A percentile compares a stretch with the other conserved stretches of the same genome.
phyloP scores from a whole-genome alignment of 2,113 vertebrate species.

The Gracilinanus agilis region DNA sequence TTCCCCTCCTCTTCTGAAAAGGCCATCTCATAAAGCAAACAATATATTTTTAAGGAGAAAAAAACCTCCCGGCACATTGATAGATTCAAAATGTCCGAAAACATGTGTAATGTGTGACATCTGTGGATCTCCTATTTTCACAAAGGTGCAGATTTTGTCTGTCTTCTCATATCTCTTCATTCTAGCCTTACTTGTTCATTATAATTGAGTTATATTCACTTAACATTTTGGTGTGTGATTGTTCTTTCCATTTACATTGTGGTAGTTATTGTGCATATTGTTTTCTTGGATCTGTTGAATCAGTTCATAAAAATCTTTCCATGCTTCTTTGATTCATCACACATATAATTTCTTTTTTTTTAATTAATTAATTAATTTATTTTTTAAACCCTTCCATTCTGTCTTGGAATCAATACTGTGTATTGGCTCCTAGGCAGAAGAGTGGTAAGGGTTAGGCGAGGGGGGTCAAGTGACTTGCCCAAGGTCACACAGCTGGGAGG shows the following conservation, averaged over 20 bases:
- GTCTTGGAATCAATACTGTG: too few species aligned
- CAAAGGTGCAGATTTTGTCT: background rate
- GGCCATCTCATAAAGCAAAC: background rate
- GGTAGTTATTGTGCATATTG: background rate
- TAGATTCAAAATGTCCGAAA: background rate
- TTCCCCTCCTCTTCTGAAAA: background rate
- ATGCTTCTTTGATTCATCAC: background rate
- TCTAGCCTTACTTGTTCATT: background rate
- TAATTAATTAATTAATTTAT: too few species aligned
- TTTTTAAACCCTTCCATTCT: too few species aligned
- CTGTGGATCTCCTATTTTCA: background rate
- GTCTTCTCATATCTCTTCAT: background rate
- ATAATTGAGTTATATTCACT: background rate
- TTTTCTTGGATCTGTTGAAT: background rate
- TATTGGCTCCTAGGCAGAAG: too few species aligned
- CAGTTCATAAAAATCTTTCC: background rate
- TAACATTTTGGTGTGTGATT: background rate
- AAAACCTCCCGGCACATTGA: background rate
- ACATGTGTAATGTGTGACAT: background rate
- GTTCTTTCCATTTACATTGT: background rate
- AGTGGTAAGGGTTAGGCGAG: too few species aligned
- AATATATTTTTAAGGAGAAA: background rate
- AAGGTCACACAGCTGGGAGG: too few species aligned
- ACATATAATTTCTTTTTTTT: background rate
- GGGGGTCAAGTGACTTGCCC: too few species aligned